Evolutionary conservation across 2,797 vertebrate species (phyloP).

Genomic region (Ctenochaetus hawaiiensis): DNA sequence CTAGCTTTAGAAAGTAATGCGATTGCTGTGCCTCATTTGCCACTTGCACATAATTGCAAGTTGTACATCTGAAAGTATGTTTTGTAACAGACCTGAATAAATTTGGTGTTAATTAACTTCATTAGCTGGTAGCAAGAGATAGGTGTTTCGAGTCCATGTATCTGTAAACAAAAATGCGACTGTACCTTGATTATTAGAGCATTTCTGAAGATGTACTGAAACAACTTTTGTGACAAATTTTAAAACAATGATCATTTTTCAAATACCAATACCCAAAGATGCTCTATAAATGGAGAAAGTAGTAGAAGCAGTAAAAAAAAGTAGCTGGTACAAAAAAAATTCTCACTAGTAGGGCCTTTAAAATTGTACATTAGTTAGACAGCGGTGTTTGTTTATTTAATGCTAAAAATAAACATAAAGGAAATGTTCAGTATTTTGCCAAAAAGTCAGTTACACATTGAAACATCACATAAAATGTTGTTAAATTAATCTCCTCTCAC

Average conservation of each 20-base stretch:
- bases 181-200: background rate
- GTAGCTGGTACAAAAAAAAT: background rate
- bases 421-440: no score
- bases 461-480: background rate
- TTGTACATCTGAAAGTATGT: constrained; percentile 63
- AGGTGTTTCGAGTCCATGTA: constrained; percentile 15
- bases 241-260: background rate
- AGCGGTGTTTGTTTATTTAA: background rate
- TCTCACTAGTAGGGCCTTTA: background rate
- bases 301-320: no score
- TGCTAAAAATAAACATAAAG: background rate
- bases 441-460: background rate
- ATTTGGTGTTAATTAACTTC: constrained; percentile 51
- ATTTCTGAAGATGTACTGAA: background rate
- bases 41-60: constrained; percentile 72
- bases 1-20: constrained; percentile 81
- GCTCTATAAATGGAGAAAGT: background rate
- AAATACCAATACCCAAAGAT: no score
- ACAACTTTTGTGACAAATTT: background rate
- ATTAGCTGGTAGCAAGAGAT: constrained; percentile 43
- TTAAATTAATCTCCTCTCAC: no score
- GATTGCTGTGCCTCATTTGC: constrained; percentile 76
- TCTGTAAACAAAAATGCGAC: background rate
- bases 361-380: background rate
- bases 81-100: constrained; percentile 39